Evolutionary conservation across 2,888 invertebrate species (phyloP).

Genomic region (Iphiclides podalirius): DNA sequence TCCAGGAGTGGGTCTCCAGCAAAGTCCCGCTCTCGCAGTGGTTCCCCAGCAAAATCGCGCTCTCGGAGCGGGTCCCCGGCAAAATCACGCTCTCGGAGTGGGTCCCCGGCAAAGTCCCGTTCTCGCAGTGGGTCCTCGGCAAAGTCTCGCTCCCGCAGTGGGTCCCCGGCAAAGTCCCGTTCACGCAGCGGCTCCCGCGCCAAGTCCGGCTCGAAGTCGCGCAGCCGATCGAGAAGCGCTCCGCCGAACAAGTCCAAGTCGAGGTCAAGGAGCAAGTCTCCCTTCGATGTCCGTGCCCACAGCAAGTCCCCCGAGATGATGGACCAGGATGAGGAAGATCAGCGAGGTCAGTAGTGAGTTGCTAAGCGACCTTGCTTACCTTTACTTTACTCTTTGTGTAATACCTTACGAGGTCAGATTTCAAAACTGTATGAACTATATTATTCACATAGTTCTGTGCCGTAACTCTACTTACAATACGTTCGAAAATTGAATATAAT

Average conservation of each 20-base stretch:
- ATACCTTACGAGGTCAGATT: no score
- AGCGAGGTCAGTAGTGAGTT: conserved; percentile 25
- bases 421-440: no score
- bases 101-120: conserved; percentile 29
- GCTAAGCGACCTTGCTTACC: no score
- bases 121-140: conserved; percentile 36
- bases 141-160: conserved; percentile 36
- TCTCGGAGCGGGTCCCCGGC: conserved; percentile 34
- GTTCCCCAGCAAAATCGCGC: conserved; percentile 31
- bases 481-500: no score
- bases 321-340: conserved; percentile 37
- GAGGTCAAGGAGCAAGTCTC: conserved; percentile 34
- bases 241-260: conserved; percentile 29
- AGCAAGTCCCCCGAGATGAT: conserved; percentile 39
- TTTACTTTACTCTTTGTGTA: no score
- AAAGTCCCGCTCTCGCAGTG: conserved; percentile 35
- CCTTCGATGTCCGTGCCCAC: conserved; percentile 28
- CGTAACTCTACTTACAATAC: no score
- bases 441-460: no score
- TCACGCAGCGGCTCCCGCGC: conserved; percentile 32
- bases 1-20: conserved; percentile 43
- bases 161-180: conserved; percentile 30
- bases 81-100: conserved; percentile 33
- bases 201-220: conserved; percentile 30
- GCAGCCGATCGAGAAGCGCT: conserved; percentile 27